These are phyloP conservation scores for Premnoplex brunnescens DNA, from an alignment of 2,797 vertebrate genomes.

Conservation along the genomic window DNA sequence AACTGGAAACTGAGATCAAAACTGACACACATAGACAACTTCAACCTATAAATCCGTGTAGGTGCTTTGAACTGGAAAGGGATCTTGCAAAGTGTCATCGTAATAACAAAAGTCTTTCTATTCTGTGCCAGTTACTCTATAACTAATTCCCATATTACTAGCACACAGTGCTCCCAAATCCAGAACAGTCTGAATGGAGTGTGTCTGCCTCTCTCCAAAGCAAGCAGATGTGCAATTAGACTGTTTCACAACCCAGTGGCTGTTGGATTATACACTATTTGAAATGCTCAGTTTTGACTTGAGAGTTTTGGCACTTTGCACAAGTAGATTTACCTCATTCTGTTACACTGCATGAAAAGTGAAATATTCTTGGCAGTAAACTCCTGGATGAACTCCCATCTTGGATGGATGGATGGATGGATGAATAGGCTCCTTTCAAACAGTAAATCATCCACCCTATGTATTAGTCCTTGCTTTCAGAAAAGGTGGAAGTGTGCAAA, in stretches of 20 bases:
- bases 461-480: not conserved
- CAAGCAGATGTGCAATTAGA: not conserved
- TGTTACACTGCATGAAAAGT: not conserved
- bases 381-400: not conserved
- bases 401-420: not conserved
- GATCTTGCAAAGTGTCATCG: not conserved
- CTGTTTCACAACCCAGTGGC: accelerated
- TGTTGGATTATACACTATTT: not conserved
- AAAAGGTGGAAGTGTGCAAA: not conserved
- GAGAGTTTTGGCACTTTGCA: not conserved
- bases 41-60: not conserved
- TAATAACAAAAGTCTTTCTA: not conserved
- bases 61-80: not conserved
- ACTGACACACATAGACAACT: not conserved
- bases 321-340: not conserved
- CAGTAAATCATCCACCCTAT: not conserved
- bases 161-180: not conserved
- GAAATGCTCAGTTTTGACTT: not conserved
- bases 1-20: not conserved
- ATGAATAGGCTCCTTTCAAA: conserved; percentile 16
- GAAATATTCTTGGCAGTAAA: conserved; percentile 18
- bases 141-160: not conserved
- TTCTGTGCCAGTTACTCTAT: not conserved
- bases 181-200: not conserved
- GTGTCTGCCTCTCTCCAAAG: not conserved